Conservation (phyloP, 2,888 invertebrate genomes). For the Copidosoma aretas region DNA sequence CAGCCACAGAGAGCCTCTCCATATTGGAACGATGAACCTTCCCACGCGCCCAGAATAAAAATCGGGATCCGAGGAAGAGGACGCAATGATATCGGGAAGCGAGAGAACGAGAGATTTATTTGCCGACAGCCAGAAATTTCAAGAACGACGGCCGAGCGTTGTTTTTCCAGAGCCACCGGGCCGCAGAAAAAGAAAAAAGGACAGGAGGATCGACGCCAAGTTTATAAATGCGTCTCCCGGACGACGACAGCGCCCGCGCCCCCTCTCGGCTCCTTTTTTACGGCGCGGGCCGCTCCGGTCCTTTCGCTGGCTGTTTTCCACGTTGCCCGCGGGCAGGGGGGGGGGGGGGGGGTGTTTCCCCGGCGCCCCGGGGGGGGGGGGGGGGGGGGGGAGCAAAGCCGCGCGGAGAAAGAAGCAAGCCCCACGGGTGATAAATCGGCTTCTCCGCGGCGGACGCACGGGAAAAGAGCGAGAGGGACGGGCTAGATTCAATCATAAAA, state of each 20-base stretch:
- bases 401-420: not conserved
- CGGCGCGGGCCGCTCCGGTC: not conserved
- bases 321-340: not conserved
- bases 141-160: slow-evolving; percentile 5
- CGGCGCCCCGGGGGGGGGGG: too few relatives aligned
- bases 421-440: slow-evolving; percentile 36
- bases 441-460: slow-evolving; percentile 14
- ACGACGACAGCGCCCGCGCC: not conserved
- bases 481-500: slow-evolving; percentile 38
- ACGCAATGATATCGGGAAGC: too few relatives aligned
- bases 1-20: too few relatives aligned
- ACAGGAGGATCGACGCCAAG: not conserved
- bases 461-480: too few relatives aligned
- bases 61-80: too few relatives aligned
- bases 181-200: not conserved
- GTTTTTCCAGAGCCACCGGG: not conserved
- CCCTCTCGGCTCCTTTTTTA: not conserved
- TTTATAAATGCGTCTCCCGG: not conserved
- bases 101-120: slow-evolving; percentile 13
- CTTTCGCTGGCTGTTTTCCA: not conserved
- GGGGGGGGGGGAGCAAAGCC: too few relatives aligned
- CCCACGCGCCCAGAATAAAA: too few relatives aligned
- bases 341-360: too few relatives aligned
- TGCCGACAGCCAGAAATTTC: slow-evolving; percentile 1
- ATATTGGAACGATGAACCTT: too few relatives aligned